A percentile compares a stretch with the other conserved stretches of the same genome.
Conservation (phyloP, 2,888 invertebrate genomes). For the Lasioglossum calceatum region DNA sequence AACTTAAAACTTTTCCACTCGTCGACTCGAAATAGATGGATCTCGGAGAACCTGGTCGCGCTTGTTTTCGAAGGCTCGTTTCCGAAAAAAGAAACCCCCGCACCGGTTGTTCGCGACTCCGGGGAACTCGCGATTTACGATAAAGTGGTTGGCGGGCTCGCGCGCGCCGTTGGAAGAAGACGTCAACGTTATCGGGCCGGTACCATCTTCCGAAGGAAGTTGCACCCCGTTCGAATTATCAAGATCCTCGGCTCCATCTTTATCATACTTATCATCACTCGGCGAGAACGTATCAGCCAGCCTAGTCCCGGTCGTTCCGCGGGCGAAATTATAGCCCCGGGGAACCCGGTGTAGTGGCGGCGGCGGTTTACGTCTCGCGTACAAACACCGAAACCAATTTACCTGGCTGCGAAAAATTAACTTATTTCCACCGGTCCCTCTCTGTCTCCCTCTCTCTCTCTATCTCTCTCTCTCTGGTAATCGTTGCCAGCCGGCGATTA, state of each 20-base stretch:
- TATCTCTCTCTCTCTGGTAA: slow-evolving; percentile 1
- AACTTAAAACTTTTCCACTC: slow-evolving; percentile 63
- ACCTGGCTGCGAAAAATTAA: slow-evolving; percentile 57
- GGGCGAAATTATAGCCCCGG: slow-evolving; percentile 45
- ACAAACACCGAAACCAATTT: slow-evolving; percentile 59
- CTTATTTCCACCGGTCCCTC: slow-evolving; percentile 47
- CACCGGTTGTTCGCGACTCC: neutral
- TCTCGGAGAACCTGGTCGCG: slow-evolving; percentile 44
- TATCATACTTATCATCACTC: slow-evolving; percentile 50
- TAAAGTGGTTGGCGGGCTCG: neutral
- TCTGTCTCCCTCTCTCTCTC: neutral
- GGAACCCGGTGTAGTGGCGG: neutral
- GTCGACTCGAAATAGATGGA: slow-evolving; percentile 62
- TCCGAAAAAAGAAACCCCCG: neutral
- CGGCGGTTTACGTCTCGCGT: slow-evolving; percentile 34
- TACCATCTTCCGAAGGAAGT: slow-evolving; percentile 10
- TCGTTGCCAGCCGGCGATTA: slow-evolving; percentile 58
- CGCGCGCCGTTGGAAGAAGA: slow-evolving; percentile 28
- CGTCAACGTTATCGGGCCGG: slow-evolving; percentile 37
- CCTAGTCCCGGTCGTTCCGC: slow-evolving; percentile 15
- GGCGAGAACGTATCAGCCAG: slow-evolving; percentile 18
- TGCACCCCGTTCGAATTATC: slow-evolving; percentile 39
- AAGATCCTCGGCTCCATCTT: slow-evolving; percentile 30
- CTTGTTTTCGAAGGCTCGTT: slow-evolving; percentile 39
- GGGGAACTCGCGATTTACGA: slow-evolving; percentile 8